These are phyloP conservation scores for Syngnathus typhle DNA, from an alignment of 2,113 vertebrate species.

Conservation along the genomic window DNA sequence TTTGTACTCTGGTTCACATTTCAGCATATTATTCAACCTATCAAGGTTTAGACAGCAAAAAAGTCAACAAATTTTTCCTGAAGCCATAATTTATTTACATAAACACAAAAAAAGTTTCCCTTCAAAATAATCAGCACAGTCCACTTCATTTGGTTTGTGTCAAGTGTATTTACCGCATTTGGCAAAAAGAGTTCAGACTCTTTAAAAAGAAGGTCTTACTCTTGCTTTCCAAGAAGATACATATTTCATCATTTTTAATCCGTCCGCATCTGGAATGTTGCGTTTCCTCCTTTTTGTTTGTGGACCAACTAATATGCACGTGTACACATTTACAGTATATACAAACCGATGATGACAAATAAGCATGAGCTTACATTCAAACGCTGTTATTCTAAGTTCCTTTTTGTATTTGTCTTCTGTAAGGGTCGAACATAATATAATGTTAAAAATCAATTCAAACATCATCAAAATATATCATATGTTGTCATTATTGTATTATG, in stretches of 20 bases:
- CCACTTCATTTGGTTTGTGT: slow-evolving; percentile 27
- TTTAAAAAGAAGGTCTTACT: slow-evolving; percentile 18
- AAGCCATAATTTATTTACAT: slow-evolving; percentile 68
- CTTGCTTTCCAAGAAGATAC: neutral
- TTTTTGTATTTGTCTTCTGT: slow-evolving; percentile 3
- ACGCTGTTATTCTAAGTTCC: neutral
- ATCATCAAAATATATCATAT: slow-evolving; percentile 18
- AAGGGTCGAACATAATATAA: slow-evolving; percentile 12
- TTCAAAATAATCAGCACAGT: slow-evolving; percentile 44
- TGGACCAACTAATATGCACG: neutral
- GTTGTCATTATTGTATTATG: neutral
- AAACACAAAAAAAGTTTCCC: slow-evolving; percentile 46
- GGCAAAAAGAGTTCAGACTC: slow-evolving; percentile 58
- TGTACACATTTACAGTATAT: slow-evolving; percentile 51
- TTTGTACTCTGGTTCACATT: neutral
- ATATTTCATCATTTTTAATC: slow-evolving; percentile 2
- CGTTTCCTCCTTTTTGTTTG: slow-evolving; percentile 10
- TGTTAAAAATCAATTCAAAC: slow-evolving; percentile 21
- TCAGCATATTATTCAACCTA: neutral
- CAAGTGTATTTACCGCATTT: slow-evolving; percentile 37
- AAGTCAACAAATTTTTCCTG: slow-evolving; percentile 38
- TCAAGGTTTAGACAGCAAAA: neutral
- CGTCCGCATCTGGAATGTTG: slow-evolving; percentile 10
- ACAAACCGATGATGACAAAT: slow-evolving; percentile 26
- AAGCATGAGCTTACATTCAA: neutral